Base-by-base conservation (phyloP, 2,797 vertebrate species). In the Lerista edwardsae region DNA sequence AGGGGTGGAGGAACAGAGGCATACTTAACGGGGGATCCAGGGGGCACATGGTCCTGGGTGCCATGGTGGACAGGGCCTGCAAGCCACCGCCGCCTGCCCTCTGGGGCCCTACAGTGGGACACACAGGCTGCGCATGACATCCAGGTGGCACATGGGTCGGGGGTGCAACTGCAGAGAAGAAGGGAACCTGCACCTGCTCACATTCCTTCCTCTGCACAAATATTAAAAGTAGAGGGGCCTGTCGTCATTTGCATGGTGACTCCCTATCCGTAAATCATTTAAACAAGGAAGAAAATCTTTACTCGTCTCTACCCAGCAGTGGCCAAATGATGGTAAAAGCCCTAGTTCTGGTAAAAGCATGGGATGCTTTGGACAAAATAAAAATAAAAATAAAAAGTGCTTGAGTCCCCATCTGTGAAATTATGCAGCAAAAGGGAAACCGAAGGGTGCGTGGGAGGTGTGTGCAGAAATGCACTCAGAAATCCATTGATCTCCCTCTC, bases 401-500 rank as follows among this genome's bases (percentile, higher is more conserved):
- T 74, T 6, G 55, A 89, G 1, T 4, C 87, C 39, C 27, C 88
- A 80, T 74, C 69, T 76, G 87, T 84, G 87, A 92, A 91, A 87
- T 83, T 68, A 78, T 67, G 61, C 36, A 84, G 39, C 27, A 5
- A 86, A 92, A 80, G 9, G 55, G 86, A 92, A 92, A 91, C 64
- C 68, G 84, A 90, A 84, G 75, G 47, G 75, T 68, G 86, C 7
- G 34, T 25, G 34, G 61, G 62, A 85, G 62, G 29, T 17, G 8
- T 36, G 51, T 17, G 15, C 34, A 73, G 29, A 79, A 34, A 74
- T 79, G 19, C 86, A 76, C 84, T 84, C 76, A 69, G 83, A 39
- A 90, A 88, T 76, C 89, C 85, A 84, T 87, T 90, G 27, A 85
- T 44, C 90, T 73, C 87, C 90, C 62, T 25, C 19, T 7, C 8